Evolutionary conservation across 2,113 vertebrate species (phyloP).

Genomic region (Platysteira castanea): DNA sequence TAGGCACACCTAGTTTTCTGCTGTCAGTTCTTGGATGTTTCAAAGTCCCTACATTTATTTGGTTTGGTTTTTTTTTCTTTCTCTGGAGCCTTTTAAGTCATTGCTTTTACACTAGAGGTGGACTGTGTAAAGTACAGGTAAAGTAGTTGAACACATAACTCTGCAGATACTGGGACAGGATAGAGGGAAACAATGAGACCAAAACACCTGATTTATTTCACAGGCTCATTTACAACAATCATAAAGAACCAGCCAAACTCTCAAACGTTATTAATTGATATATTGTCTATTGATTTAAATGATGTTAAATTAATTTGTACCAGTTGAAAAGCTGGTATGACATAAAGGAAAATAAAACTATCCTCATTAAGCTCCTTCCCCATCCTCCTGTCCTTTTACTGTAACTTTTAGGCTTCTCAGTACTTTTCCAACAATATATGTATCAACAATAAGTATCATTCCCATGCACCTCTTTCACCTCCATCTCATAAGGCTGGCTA

Average conservation of each 20-base stretch:
- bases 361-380: background rate
- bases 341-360: background rate
- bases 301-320: background rate
- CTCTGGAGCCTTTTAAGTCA: background rate
- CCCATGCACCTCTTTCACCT: background rate
- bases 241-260: background rate
- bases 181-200: slow-evolving; percentile 39
- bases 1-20: background rate
- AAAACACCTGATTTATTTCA: background rate
- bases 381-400: slow-evolving; percentile 19
- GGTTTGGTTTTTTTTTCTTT: background rate
- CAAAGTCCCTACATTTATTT: slow-evolving; percentile 4
- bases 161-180: slow-evolving; percentile 43
- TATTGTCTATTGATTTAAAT: background rate
- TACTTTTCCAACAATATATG: slow-evolving; percentile 28
- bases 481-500: background rate
- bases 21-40: slow-evolving; percentile 27
- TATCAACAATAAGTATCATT: slow-evolving; percentile 20
- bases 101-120: slow-evolving; percentile 34
- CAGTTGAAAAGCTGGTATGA: background rate
- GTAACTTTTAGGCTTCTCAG: slow-evolving; percentile 38
- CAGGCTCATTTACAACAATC: background rate
- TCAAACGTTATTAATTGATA: background rate
- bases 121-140: slow-evolving; percentile 25
- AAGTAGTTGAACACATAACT: slow-evolving; percentile 35